A percentile compares a stretch with the other conserved stretches of the same genome.
These are phyloP conservation scores for Aleiodes leptofemur DNA, from an alignment of 2,888 invertebrate species.

Conservation along the genomic window DNA sequence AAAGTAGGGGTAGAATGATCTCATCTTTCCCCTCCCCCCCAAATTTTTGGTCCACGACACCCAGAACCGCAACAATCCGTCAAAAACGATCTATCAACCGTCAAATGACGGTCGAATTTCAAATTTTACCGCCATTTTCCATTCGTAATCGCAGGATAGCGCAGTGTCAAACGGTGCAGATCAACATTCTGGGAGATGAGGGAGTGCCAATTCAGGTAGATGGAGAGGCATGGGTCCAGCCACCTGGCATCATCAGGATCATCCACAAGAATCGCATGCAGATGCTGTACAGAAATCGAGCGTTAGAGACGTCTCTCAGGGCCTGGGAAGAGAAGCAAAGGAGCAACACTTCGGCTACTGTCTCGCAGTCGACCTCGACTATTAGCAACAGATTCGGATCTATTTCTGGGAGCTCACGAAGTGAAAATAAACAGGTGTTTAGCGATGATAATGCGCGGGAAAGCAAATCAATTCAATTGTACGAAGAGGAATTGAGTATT, in stretches of 20 bases:
- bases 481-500: conserved; percentile 82
- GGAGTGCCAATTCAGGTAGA: conserved; percentile 97
- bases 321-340: conserved; percentile 91
- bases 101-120: too few species aligned
- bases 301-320: conserved; percentile 92
- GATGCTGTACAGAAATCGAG: conserved; percentile 94
- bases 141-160: conserved; percentile 83
- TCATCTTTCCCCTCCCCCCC: too few species aligned
- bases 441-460: conserved; percentile 65
- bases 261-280: conserved; percentile 98
- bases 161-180: conserved; percentile 96
- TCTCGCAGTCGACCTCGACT: conserved; percentile 67
- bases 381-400: conserved; percentile 61
- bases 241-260: conserved; percentile 96
- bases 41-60: too few species aligned
- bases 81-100: too few species aligned
- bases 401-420: conserved; percentile 52
- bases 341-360: conserved; percentile 73
- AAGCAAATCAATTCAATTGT: conserved; percentile 77
- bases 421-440: background rate
- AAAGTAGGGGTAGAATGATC: too few species aligned
- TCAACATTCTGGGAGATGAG: conserved; percentile 94
- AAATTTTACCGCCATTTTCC: too few species aligned
- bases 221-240: conserved; percentile 98
- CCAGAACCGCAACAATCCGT: too few species aligned